Percentiles rank a stretch among this genome's conserved stretches.
Evolutionary conservation across 2,888 invertebrate species (phyloP).

Genomic region (Drosophila atripex): DNA sequence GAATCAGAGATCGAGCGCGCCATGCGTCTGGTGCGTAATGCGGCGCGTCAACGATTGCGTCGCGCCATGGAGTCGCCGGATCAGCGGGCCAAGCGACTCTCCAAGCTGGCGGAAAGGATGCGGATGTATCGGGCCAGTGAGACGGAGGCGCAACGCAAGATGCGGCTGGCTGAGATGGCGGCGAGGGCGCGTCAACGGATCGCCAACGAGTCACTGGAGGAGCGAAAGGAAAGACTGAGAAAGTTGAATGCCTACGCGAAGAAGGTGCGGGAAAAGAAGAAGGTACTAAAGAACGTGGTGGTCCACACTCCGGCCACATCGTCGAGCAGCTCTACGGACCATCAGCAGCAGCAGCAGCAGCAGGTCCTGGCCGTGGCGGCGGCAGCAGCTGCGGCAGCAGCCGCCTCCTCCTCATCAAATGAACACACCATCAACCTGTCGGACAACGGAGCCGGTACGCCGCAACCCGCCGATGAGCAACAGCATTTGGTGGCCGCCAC

Average conservation of each 20-base stretch:
- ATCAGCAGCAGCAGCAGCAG: slow-evolving; percentile 65
- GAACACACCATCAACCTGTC: slow-evolving; percentile 81
- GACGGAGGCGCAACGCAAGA: slow-evolving; percentile 82
- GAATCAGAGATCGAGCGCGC: slow-evolving; percentile 83
- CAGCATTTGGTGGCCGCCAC: slow-evolving; percentile 59
- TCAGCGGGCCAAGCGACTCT: slow-evolving; percentile 80
- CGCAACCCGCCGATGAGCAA: slow-evolving; percentile 35
- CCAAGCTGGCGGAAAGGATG: slow-evolving; percentile 83
- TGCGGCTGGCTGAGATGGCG: slow-evolving; percentile 83
- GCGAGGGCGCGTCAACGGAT: slow-evolving; percentile 83
- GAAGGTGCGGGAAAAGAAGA: slow-evolving; percentile 84
- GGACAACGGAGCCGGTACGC: slow-evolving; percentile 54
- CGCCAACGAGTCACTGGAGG: slow-evolving; percentile 81
- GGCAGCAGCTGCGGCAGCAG: slow-evolving; percentile 61
- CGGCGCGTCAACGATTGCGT: slow-evolving; percentile 82
- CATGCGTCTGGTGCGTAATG: slow-evolving; percentile 83
- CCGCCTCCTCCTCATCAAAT: slow-evolving; percentile 72
- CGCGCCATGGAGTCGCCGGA: slow-evolving; percentile 84
- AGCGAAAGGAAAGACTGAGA: slow-evolving; percentile 84
- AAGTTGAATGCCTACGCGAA: slow-evolving; percentile 84
- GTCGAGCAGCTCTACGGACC: slow-evolving; percentile 51
- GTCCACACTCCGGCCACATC: slow-evolving; percentile 65
- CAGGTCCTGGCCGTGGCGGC: slow-evolving; percentile 66
- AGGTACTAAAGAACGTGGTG: slow-evolving; percentile 80
- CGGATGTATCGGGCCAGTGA: slow-evolving; percentile 83